These are phyloP conservation scores for Chirona hameri DNA, from an alignment of 2,888 invertebrate genomes.

Conservation along the genomic window DNA sequence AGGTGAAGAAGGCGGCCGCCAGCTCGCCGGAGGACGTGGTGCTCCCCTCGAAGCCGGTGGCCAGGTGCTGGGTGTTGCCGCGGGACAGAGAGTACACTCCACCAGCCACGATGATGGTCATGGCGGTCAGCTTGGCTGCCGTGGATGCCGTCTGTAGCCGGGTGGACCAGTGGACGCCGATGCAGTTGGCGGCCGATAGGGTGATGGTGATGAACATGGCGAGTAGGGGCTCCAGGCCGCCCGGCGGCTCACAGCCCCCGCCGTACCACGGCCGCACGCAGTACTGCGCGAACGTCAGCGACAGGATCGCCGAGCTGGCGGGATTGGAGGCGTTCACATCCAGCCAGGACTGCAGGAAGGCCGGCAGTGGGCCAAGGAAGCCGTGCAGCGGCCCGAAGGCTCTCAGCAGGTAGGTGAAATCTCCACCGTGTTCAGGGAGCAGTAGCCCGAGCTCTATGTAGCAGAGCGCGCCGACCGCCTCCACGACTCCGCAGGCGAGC, in stretches of 20 bases:
- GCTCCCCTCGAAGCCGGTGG: constrained; percentile 72
- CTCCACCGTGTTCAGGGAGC: constrained; percentile 91
- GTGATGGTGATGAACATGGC: constrained; percentile 89
- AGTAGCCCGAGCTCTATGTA: constrained; percentile 93
- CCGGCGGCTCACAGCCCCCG: constrained; percentile 77
- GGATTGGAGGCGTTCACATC: constrained; percentile 88
- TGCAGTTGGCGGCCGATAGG: constrained; percentile 92
- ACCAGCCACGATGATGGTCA: constrained; percentile 82
- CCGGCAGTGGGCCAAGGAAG: constrained; percentile 67
- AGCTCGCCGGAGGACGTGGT: constrained; percentile 72
- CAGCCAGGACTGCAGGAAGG: constrained; percentile 90
- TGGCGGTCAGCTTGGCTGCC: constrained; percentile 84
- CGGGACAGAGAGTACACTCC: constrained; percentile 83
- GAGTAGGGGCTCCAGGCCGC: constrained; percentile 78
- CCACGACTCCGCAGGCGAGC: constrained; percentile 71
- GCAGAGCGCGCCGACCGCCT: constrained; percentile 80
- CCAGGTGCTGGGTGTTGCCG: constrained; percentile 86
- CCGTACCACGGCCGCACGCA: constrained; percentile 80
- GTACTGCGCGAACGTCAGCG: constrained; percentile 88
- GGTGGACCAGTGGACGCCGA: constrained; percentile 90
- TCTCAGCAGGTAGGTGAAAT: constrained; percentile 94
- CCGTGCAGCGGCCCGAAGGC: constrained; percentile 66
- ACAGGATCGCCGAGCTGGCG: constrained; percentile 90
- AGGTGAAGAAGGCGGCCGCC: constrained; percentile 91
- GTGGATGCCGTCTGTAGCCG: constrained; percentile 94